Evolutionary conservation across 2,113 vertebrate species (phyloP).

Genomic region (Rutilus rutilus): DNA sequence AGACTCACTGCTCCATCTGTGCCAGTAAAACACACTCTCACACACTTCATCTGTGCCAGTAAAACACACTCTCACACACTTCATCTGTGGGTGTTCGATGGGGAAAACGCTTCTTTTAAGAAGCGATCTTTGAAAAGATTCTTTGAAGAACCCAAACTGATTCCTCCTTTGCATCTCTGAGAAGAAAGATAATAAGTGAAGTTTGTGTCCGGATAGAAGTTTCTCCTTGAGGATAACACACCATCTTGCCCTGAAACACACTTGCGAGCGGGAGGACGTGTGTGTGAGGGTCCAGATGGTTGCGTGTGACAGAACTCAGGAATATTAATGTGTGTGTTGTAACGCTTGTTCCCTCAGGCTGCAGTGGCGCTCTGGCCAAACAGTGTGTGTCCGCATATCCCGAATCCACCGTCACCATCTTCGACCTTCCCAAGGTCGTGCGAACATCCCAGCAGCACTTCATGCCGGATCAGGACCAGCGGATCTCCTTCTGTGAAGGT

Average conservation of each 20-base stretch:
- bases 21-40: too few relatives aligned
- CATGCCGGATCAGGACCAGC: not conserved
- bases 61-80: too few relatives aligned
- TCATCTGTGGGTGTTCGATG: too few relatives aligned
- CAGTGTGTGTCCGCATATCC: constrained; percentile 80
- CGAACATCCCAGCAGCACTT: constrained; percentile 2
- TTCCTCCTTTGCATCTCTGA: not conserved
- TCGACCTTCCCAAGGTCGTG: constrained; percentile 76
- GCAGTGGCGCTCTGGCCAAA: constrained; percentile 85
- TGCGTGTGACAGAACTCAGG: not conserved
- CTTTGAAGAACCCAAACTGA: not conserved
- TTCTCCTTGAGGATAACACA: too few relatives aligned
- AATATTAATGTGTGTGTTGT: constrained; percentile 26
- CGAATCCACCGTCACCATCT: constrained; percentile 77
- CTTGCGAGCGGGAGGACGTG: too few relatives aligned
- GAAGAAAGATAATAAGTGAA: not conserved
- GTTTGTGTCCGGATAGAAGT: too few relatives aligned
- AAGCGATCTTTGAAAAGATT: not conserved
- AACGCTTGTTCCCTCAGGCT: constrained; percentile 72
- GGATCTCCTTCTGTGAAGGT: constrained; percentile 22
- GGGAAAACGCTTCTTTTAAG: not conserved
- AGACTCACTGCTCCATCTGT: not conserved
- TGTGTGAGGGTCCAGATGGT: not conserved
- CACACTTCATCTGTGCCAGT: not conserved
- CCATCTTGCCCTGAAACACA: too few relatives aligned